These are phyloP conservation scores for Orius insidiosus DNA, from an alignment of 1,140 invertebrate genomes.

Conservation along the genomic window DNA sequence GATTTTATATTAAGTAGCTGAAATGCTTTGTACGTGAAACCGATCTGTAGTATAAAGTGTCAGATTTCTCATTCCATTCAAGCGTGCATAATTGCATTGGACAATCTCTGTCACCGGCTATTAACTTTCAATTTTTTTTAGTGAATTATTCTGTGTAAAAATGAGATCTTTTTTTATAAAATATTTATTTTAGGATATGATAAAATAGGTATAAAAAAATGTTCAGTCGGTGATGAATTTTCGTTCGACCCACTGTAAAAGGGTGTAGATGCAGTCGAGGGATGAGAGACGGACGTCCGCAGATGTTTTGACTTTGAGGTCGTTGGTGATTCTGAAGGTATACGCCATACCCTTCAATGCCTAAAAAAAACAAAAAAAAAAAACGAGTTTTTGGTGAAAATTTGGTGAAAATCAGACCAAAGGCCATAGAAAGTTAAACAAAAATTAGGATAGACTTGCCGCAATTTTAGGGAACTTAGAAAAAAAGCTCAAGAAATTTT, in stretches of 20 bases:
- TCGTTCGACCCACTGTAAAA: constrained; percentile 77
- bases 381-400: no score
- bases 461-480: no score
- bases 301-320: constrained; percentile 65
- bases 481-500: no score
- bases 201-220: not conserved
- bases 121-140: no score
- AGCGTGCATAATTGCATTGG: no score
- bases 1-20: no score
- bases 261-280: constrained; percentile 70
- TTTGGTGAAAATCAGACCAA: not conserved
- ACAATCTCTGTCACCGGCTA: no score
- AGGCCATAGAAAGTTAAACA: no score
- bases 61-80: no score
- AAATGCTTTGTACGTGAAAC: no score
- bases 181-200: not conserved
- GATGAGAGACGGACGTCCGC: constrained; percentile 69
- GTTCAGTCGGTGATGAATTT: constrained; percentile 28
- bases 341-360: constrained; percentile 77
- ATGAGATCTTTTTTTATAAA: not conserved
- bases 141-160: not conserved
- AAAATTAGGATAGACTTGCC: no score
- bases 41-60: no score
- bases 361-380: constrained; percentile 34
- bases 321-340: constrained; percentile 71